A percentile compares a stretch with the other conserved stretches of the same genome.
Evolutionary conservation across 1,140 invertebrate genomes (phyloP).

Genomic region (Chrysomallon squamiferum): DNA sequence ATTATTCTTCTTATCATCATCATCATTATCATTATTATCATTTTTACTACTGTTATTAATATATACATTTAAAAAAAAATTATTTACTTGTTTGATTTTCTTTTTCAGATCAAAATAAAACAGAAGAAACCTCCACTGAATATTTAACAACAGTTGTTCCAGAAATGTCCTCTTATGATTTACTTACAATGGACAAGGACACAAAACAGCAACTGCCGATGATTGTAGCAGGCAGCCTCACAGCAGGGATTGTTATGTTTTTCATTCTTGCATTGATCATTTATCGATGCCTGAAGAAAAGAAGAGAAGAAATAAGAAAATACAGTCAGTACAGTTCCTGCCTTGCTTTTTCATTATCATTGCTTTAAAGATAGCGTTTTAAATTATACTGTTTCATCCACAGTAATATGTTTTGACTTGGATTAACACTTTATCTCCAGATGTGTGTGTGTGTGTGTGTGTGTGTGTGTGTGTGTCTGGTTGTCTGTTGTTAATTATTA

Average conservation of each 20-base stretch:
- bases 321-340: constrained; percentile 14
- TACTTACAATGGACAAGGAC: neutral
- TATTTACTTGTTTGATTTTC: too few relatives aligned
- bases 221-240: constrained; percentile 33
- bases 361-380: too few relatives aligned
- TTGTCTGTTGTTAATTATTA: too few relatives aligned
- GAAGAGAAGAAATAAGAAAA: constrained; percentile 14
- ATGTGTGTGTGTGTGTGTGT: neutral
- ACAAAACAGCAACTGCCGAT: constrained; percentile 25
- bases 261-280: constrained; percentile 25
- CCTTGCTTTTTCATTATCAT: too few relatives aligned
- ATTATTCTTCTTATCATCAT: too few relatives aligned
- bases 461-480: neutral
- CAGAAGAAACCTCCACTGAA: too few relatives aligned
- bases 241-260: constrained; percentile 27
- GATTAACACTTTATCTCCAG: neutral
- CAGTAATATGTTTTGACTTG: too few relatives aligned
- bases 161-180: neutral
- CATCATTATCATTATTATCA: too few relatives aligned
- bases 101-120: too few relatives aligned
- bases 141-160: constrained; percentile 9
- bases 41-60: too few relatives aligned
- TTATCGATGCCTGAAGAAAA: constrained; percentile 24
- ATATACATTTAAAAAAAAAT: too few relatives aligned
- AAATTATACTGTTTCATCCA: too few relatives aligned